Evolutionary conservation across 1,140 invertebrate species (phyloP).

Genomic region (Sesamia nonagrioides): DNA sequence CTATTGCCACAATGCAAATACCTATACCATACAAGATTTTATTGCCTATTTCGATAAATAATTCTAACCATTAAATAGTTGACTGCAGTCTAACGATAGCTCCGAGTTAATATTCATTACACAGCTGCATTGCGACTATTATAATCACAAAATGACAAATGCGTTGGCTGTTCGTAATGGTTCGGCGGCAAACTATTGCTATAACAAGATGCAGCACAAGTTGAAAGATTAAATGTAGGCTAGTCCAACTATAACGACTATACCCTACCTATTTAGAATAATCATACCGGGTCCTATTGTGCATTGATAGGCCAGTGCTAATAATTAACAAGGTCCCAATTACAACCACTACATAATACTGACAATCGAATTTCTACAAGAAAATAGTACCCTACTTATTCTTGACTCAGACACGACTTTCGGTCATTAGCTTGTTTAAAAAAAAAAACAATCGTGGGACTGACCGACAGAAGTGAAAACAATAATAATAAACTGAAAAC

Average conservation of each 20-base stretch:
- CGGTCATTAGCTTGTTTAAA: not conserved
- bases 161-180: not conserved
- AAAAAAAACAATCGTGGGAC: no score
- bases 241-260: slow-evolving; percentile 22
- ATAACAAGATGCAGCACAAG: not conserved
- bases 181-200: not conserved
- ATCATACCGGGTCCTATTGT: slow-evolving; percentile 30
- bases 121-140: not conserved
- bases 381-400: slow-evolving; percentile 35
- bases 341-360: slow-evolving; percentile 50
- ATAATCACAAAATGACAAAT: not conserved
- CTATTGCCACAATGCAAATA: not conserved
- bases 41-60: not conserved
- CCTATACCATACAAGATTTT: not conserved
- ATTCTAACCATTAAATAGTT: not conserved
- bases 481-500: no score
- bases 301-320: slow-evolving; percentile 40
- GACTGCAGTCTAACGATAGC: not conserved
- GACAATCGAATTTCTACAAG: slow-evolving; percentile 39
- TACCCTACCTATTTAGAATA: slow-evolving; percentile 11
- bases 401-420: slow-evolving; percentile 19
- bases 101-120: not conserved
- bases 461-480: no score
- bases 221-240: slow-evolving; percentile 21
- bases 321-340: slow-evolving; percentile 42